A percentile compares a stretch with the other conserved stretches of the same genome.
Conservation (phyloP, 2,888 invertebrate species). For the Eupeodes luniger region DNA sequence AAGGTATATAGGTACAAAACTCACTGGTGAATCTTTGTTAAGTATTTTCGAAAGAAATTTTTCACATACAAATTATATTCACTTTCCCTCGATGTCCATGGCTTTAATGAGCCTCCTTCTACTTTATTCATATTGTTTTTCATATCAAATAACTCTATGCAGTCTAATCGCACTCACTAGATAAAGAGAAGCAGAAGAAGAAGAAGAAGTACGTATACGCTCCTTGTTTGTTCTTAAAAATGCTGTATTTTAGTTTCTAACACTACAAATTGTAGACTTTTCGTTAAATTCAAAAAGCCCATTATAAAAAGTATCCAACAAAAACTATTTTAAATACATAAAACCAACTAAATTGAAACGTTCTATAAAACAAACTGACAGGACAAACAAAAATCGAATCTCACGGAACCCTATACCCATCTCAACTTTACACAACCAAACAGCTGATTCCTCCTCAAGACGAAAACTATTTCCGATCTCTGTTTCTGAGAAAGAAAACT, state of each 20-base stretch:
- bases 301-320: background rate
- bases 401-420: slow-evolving; percentile 22
- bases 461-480: slow-evolving; percentile 10
- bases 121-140: background rate
- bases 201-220: too few relatives aligned
- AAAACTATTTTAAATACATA: background rate
- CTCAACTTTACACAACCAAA: background rate
- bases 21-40: slow-evolving; percentile 34
- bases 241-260: background rate
- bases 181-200: too few relatives aligned
- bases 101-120: slow-evolving; percentile 24
- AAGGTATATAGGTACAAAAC: background rate
- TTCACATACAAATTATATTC: slow-evolving; percentile 55
- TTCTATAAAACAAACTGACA: slow-evolving; percentile 38
- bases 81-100: slow-evolving; percentile 46
- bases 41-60: slow-evolving; percentile 36
- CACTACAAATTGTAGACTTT: background rate
- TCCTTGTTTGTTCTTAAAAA: background rate
- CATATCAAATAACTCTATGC: background rate
- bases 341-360: slow-evolving; percentile 31
- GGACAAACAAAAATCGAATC: slow-evolving; percentile 16
- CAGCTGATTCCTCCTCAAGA: slow-evolving; percentile 21
- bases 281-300: background rate
- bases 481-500: background rate
- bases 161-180: background rate